Evolutionary conservation across 2,888 invertebrate species (phyloP), one percentile per base, ranked within the genome.

Genomic region (Tipula lateralis): DNA sequence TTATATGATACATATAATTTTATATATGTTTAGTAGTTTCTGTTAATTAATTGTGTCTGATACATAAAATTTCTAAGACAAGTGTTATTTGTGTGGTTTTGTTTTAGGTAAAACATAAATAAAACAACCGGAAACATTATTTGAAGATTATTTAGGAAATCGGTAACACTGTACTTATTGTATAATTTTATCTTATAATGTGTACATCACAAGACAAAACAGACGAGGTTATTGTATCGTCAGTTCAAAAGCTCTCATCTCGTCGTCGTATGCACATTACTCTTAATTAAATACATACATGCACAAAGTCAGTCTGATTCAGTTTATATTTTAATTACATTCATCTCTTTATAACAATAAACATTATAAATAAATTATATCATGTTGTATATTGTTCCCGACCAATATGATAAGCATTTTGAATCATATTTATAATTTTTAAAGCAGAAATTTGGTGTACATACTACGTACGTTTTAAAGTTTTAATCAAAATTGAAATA

Each of bases 51-150:
- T 66, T 66, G 9, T 66, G 66, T 66, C 66, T 66, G 66, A 66
- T 66, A 66, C 66, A 66, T 24, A 66, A 7, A 66, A 66, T 66
- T 3, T 66, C 66, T 24, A 66, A 24, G 66, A 66, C 66, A 66
- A 66, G 66, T 66, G 66, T 66, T 66, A 44, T 39, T 44, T 66
- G 24, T 66, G 66, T 66, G 66, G 66, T 66, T 66, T 66, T 66
- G 66, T 66, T 66, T 66, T 66, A 24, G 24, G 24, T 24, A 9
- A 44, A 44, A 3, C 44, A 44, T 44, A 44, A 44, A n/a, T 44
- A n/a, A 16, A 44, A 66, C 24, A 66, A 66, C 66, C 66, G 66
- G 66, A 66, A 66, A 66, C 24, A 9, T 66, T 66, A 24, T 66
- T 50, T 24, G 9, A 66, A 24, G 7, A 24, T 66, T 12, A 24